A percentile compares a stretch with the other conserved stretches of the same genome.
phyloP scores from a whole-genome alignment of 2,888 invertebrate species.

The Bombyx huttoni region DNA sequence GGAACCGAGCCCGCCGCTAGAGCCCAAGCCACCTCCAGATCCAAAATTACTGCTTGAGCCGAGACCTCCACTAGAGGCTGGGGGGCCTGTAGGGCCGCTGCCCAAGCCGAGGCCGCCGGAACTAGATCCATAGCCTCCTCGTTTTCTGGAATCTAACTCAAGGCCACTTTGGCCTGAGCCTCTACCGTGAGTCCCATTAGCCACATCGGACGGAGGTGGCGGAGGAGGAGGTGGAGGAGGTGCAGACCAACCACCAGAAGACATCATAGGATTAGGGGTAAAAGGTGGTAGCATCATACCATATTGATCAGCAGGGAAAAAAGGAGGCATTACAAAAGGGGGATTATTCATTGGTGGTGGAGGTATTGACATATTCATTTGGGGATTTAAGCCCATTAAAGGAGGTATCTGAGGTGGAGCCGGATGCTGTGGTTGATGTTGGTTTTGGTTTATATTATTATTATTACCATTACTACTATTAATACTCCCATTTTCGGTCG shows the following conservation, averaged over 20 bases:
- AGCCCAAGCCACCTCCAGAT: slow-evolving; percentile 27
- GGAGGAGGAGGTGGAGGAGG: slow-evolving; percentile 52
- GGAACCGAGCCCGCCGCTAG: slow-evolving; percentile 10
- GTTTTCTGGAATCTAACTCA: slow-evolving; percentile 66
- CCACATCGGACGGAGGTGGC: slow-evolving; percentile 36
- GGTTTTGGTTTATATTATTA: slow-evolving; percentile 16
- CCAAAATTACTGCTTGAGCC: slow-evolving; percentile 17
- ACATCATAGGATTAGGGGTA: slow-evolving; percentile 22
- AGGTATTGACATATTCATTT: slow-evolving; percentile 52
- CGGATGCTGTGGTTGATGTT: slow-evolving; percentile 13
- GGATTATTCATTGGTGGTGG: slow-evolving; percentile 45
- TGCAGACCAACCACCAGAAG: slow-evolving; percentile 40
- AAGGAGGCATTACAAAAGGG: slow-evolving; percentile 49
- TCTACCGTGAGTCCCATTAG: slow-evolving; percentile 39
- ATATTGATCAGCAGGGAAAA: slow-evolving; percentile 52
- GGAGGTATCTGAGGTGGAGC: slow-evolving; percentile 41
- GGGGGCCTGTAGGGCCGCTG: slow-evolving; percentile 24
- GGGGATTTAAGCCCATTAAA: slow-evolving; percentile 52
- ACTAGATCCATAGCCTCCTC: slow-evolving; percentile 29
- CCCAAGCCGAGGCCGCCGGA: slow-evolving; percentile 19
- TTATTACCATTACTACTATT: slow-evolving; percentile 15
- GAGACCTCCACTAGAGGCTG: slow-evolving; percentile 16
- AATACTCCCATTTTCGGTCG: background rate
- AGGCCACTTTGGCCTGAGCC: slow-evolving; percentile 52
- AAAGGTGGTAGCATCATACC: slow-evolving; percentile 50